Evolutionary conservation across 1,140 invertebrate genomes (phyloP), one percentile per base, ranked within the genome.

Genomic region (Macrobrachium rosenbergii): DNA sequence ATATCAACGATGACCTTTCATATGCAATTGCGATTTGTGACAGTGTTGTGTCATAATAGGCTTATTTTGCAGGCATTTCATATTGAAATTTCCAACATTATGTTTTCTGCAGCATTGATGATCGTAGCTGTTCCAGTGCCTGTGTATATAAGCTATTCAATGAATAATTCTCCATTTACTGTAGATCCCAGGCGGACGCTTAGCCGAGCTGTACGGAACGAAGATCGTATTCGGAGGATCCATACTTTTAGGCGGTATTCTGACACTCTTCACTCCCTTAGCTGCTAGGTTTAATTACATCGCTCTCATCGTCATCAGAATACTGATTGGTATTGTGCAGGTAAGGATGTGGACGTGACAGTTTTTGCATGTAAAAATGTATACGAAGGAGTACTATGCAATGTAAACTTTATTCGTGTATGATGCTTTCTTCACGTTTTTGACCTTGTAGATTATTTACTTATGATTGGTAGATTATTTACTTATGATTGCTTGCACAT

Each of bases 151-250:
- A 8, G 14, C 73, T 2, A 23, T 23, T 60, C 11, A 28, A 2
- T 37, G 10, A 67, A 6, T 69, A 21, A 73, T 52, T 14, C n/a
- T 59, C 12, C 58, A 58, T 58, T 28, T n/a, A 2, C 19, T 2
- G 2, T n/a, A 86, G 83, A 59, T 86, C 43, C 62, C 69, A 23
- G 85, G 85, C 11, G 85, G 85, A 16, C 67, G 85, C 7, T 58
- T 87, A 69, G 85, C 85, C n/a, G 85, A 87, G 64, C 21, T 75
- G n/a, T 87, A 87, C 59, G 85, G 85, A 12, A 87, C 85, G 2
- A 87, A 87, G 62, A 52, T 52, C 19, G 85, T 87, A 11, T 81
- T 87, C 12, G 85, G 85, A 8, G 85, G 78, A 2, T 45, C 78
- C 59, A 81, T 87, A 23, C 72, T 87, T 0, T 37, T 87, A 2